Evolutionary conservation across 2,888 invertebrate species (phyloP).

Genomic region (Cataglyphis albicans): DNA sequence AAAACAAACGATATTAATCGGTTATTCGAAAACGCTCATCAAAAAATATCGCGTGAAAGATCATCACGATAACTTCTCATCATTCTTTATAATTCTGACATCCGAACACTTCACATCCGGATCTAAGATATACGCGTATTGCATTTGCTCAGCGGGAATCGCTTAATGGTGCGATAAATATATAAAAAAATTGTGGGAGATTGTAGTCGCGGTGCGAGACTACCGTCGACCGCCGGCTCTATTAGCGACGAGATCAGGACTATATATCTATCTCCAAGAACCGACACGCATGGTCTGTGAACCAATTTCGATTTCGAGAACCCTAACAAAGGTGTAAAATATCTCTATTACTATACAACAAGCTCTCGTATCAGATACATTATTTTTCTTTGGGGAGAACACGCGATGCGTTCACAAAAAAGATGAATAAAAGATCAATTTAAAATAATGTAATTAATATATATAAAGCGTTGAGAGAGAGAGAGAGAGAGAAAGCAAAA

Average conservation of each 20-base stretch:
- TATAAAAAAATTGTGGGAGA: constrained; percentile 33
- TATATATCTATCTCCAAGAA: constrained; percentile 63
- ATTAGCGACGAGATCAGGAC: constrained; percentile 37
- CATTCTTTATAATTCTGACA: neutral
- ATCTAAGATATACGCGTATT: neutral
- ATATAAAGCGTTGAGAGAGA: neutral
- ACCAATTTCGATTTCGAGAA: constrained; percentile 77
- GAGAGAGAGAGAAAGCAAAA: neutral
- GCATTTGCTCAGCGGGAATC: constrained; percentile 52
- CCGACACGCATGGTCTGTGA: constrained; percentile 45
- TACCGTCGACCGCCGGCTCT: constrained; percentile 15
- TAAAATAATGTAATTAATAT: constrained; percentile 53
- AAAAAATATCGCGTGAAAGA: neutral
- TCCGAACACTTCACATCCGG: neutral
- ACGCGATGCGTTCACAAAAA: constrained; percentile 51
- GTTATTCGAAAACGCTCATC: neutral
- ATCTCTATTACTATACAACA: constrained; percentile 72
- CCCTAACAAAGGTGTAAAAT: constrained; percentile 72
- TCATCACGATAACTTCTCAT: neutral
- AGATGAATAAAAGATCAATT: neutral
- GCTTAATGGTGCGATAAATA: constrained; percentile 50
- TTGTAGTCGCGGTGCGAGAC: constrained; percentile 16
- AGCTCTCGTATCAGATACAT: neutral
- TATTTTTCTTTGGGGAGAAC: constrained; percentile 9
- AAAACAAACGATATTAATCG: neutral